These are phyloP conservation scores for Dicyrtoma fusca DNA, from an alignment of 2,888 invertebrate species.

Conservation along the genomic window DNA sequence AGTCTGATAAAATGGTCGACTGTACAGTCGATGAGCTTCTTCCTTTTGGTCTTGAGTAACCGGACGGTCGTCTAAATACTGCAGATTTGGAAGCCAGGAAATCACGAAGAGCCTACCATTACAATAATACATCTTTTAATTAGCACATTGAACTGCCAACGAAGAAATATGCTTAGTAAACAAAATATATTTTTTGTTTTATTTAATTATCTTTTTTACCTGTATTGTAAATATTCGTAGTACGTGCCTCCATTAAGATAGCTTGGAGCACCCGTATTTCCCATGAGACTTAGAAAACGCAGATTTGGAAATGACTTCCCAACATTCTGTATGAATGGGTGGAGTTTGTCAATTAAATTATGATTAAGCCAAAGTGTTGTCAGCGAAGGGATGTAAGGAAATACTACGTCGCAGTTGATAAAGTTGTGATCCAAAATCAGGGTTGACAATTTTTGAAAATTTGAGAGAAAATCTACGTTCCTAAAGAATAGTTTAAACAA, in stretches of 20 bases:
- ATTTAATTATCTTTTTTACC: slow-evolving; percentile 62
- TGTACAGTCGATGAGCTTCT: slow-evolving; percentile 69
- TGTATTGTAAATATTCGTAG: slow-evolving; percentile 75
- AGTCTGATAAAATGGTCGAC: slow-evolving; percentile 46
- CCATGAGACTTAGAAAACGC: slow-evolving; percentile 79
- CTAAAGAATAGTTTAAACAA: no score
- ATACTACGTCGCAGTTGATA: slow-evolving; percentile 69
- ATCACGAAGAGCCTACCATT: slow-evolving; percentile 72
- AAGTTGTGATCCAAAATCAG: slow-evolving; percentile 81
- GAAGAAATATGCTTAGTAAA: neutral
- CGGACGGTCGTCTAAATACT: slow-evolving; percentile 72
- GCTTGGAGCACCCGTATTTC: slow-evolving; percentile 79
- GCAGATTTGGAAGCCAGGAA: slow-evolving; percentile 70
- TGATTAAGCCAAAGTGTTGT: slow-evolving; percentile 74
- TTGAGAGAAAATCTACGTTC: slow-evolving; percentile 72
- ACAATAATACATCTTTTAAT: neutral
- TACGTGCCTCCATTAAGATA: slow-evolving; percentile 75
- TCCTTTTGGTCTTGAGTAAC: slow-evolving; percentile 70
- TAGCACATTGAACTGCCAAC: neutral
- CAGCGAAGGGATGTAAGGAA: slow-evolving; percentile 72
- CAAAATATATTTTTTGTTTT: neutral
- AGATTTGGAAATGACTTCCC: slow-evolving; percentile 73
- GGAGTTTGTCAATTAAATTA: slow-evolving; percentile 66
- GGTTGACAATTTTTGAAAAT: slow-evolving; percentile 74
- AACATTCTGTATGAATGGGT: slow-evolving; percentile 74